Conservation (phyloP, 1,140 invertebrate species). For the Papilio polytes region DNA sequence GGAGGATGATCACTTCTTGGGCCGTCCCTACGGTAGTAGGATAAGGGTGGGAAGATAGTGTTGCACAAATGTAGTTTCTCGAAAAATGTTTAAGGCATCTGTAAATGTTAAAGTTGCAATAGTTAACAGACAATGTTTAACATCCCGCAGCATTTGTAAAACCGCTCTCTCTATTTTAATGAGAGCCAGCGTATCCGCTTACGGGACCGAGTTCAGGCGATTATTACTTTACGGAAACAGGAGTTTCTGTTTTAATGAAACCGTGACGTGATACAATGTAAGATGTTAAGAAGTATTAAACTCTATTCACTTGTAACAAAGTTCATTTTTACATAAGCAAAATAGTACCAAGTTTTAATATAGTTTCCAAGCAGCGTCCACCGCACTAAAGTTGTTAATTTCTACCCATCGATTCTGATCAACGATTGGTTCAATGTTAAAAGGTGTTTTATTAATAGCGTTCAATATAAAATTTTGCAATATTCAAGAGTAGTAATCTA, state of each 20-base stretch:
- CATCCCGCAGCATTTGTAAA: neutral
- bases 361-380: conserved; percentile 32
- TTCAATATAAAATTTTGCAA: conserved; percentile 3
- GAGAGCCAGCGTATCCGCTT: conserved; percentile 23
- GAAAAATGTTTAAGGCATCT: neutral
- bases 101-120: neutral
- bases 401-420: conserved; percentile 16
- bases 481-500: neutral
- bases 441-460: neutral
- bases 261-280: conserved; percentile 7
- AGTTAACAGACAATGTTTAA: conserved; percentile 27
- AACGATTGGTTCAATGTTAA: conserved; percentile 4
- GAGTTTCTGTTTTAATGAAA: conserved; percentile 37
- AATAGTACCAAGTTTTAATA: conserved; percentile 32
- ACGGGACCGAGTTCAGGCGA: conserved; percentile 20
- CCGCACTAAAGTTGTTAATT: conserved; percentile 36
- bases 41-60: no score
- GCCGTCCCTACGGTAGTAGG: no score
- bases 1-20: no score
- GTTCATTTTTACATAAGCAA: neutral
- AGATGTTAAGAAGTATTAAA: neutral
- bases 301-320: neutral
- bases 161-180: conserved; percentile 29
- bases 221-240: conserved; percentile 37
- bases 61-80: no score